phyloP scores from a whole-genome alignment of 2,888 invertebrate genomes.

The Cephus runcator region DNA sequence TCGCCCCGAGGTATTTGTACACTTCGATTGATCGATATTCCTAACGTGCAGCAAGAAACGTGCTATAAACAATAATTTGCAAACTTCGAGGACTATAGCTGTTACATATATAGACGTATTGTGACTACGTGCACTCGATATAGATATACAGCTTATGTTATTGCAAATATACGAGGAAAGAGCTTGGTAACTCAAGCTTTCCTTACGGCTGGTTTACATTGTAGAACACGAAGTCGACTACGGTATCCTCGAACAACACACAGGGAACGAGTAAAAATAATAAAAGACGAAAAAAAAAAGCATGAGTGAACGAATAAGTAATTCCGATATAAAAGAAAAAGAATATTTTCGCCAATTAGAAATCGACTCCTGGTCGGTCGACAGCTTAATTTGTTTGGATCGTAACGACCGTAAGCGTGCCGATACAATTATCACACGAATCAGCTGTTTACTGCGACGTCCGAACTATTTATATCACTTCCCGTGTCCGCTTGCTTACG shows the following conservation, averaged over 20 bases:
- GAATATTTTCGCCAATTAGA: not conserved
- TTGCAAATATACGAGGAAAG: not conserved
- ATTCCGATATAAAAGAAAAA: not conserved
- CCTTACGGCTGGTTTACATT: not conserved
- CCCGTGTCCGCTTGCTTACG: slow-evolving; percentile 31
- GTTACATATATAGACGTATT: not conserved
- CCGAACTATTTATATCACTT: slow-evolving; percentile 39
- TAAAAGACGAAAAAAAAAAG: not conserved
- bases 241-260: not conserved
- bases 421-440: not conserved
- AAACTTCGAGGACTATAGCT: not conserved
- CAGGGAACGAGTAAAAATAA: not conserved
- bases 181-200: not conserved
- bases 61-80: not conserved
- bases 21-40: not conserved
- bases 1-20: not conserved
- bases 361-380: not conserved
- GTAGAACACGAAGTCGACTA: not conserved
- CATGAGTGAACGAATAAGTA: too few relatives aligned
- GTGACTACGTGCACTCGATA: not conserved
- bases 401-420: not conserved
- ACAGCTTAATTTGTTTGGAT: not conserved
- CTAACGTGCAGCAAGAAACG: not conserved
- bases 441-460: slow-evolving; percentile 32
- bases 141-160: not conserved